Evolutionary conservation across 2,113 vertebrate genomes (phyloP).

Genomic region (Platanista minor): DNA sequence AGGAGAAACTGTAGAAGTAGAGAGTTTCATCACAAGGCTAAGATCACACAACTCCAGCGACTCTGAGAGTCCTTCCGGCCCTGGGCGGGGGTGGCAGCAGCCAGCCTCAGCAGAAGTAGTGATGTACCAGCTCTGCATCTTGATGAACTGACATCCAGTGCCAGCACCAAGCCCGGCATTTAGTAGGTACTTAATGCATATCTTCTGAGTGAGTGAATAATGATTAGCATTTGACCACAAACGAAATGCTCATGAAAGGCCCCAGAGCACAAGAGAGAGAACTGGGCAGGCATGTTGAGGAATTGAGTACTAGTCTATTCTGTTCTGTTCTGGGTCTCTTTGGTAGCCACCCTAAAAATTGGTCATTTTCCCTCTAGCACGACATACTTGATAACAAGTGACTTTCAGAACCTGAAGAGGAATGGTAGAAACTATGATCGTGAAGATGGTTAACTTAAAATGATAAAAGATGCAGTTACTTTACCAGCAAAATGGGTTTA

Average conservation of each 20-base stretch:
- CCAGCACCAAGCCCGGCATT: neutral
- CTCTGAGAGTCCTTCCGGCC: neutral
- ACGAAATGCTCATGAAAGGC: neutral
- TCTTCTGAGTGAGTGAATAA: neutral
- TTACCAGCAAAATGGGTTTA: neutral
- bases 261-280: neutral
- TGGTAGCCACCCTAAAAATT: too few relatives aligned
- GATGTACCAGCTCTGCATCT: too few relatives aligned
- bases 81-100: neutral
- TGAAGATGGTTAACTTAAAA: neutral
- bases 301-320: neutral
- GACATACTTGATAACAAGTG: neutral
- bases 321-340: neutral
- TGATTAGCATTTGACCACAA: neutral
- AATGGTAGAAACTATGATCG: neutral
- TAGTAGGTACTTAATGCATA: neutral
- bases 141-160: too few relatives aligned
- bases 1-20: neutral
- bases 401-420: neutral
- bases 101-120: neutral
- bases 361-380: neutral
- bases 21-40: neutral
- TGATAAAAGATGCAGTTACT: neutral
- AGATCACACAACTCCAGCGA: neutral
- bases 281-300: fast-evolving